A percentile compares a stretch with the other conserved stretches of the same genome.
These are phyloP conservation scores for Acipenser oxyrinchus DNA, from an alignment of 2,797 vertebrate species.

Conservation along the genomic window DNA sequence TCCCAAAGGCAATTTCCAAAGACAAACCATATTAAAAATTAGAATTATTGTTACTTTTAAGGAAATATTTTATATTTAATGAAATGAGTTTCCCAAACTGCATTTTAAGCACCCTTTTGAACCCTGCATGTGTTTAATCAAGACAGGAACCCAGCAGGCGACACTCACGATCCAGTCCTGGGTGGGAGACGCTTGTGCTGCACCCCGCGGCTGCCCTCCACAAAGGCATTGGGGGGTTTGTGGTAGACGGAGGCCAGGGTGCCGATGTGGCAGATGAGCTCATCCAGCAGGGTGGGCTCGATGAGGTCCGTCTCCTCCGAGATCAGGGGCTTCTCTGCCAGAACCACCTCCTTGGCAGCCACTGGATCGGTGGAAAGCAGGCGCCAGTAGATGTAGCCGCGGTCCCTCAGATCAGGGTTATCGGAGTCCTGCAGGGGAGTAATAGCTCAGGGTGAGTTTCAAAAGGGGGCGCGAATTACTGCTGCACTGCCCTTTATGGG, in stretches of 20 bases:
- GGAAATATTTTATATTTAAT: no score
- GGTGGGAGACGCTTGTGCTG: constrained; percentile 82
- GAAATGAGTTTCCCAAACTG: no score
- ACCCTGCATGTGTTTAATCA: no score
- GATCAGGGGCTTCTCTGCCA: constrained; percentile 70
- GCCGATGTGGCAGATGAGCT: constrained; percentile 67
- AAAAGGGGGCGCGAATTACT: no score
- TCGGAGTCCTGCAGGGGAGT: constrained; percentile 75
- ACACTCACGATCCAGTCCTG: constrained; percentile 83
- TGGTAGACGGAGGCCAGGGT: constrained; percentile 67
- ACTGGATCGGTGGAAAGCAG: constrained; percentile 67
- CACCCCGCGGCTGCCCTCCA: constrained; percentile 74
- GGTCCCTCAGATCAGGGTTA: constrained; percentile 90
- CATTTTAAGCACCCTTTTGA: no score
- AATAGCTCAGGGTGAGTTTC: no score
- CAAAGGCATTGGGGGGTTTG: constrained; percentile 68
- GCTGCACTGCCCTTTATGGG: no score
- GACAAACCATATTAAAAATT: no score
- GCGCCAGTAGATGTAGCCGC: constrained; percentile 91
- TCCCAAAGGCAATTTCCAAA: no score
- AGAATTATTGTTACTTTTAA: no score
- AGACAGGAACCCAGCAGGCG: no score
- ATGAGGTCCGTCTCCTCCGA: constrained; percentile 69
- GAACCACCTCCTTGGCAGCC: constrained; percentile 67
- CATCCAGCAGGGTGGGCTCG: constrained; percentile 61